Conservation (phyloP, 2,797 vertebrate genomes). For the Chelonia mydas region DNA sequence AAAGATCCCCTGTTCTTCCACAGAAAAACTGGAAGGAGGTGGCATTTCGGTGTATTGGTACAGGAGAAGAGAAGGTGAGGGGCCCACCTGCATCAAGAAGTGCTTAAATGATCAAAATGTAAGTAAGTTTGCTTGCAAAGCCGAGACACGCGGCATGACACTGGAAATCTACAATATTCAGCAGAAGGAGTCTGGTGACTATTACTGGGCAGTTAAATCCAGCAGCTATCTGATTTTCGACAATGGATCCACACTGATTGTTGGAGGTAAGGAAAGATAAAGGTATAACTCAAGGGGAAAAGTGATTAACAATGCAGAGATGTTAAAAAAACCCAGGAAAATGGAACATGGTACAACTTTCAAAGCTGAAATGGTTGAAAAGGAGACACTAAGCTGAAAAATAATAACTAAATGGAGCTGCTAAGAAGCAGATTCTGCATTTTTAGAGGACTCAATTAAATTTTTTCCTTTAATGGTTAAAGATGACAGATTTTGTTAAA, state of each 20-base stretch:
- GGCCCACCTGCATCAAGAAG: not conserved
- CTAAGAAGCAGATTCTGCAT: not conserved
- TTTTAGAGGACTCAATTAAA: not conserved
- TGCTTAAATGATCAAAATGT: rapidly evolving
- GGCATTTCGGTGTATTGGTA: not conserved
- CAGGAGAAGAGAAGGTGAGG: not conserved
- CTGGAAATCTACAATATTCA: not conserved
- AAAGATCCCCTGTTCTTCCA: not conserved
- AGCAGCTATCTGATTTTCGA: not conserved
- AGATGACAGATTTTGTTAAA: not conserved
- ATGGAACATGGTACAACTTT: not conserved
- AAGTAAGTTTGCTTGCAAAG: not conserved
- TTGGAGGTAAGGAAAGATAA: not conserved
- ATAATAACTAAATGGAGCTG: not conserved
- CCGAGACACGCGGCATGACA: not conserved
- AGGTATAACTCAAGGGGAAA: not conserved
- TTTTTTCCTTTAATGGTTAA: not conserved
- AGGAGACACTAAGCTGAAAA: not conserved
- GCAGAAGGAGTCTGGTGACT: not conserved
- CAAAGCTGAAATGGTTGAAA: not conserved
- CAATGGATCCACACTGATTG: not conserved
- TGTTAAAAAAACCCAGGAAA: too few species aligned
- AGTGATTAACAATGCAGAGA: not conserved
- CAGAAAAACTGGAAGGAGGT: not conserved
- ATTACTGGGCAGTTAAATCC: not conserved